These are phyloP conservation scores for Cairina moschata DNA, from an alignment of 2,113 vertebrate genomes.

Conservation along the genomic window DNA sequence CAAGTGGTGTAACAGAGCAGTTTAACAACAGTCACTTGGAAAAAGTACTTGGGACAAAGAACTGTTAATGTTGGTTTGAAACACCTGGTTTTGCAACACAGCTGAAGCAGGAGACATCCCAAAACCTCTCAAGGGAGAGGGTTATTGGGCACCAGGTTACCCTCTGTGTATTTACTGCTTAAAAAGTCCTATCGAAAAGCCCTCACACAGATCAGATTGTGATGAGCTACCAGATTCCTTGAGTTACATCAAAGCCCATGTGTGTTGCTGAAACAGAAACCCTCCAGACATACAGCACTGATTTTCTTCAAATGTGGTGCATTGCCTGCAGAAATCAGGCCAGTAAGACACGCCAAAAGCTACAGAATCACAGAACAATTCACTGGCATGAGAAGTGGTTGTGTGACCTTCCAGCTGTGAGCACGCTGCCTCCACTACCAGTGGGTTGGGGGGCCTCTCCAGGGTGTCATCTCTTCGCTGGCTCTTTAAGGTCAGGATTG, in stretches of 20 bases:
- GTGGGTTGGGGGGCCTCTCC: neutral
- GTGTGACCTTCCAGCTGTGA: neutral
- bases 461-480: neutral
- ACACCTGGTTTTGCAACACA: neutral
- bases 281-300: neutral
- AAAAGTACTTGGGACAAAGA: neutral
- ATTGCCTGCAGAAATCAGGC: neutral
- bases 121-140: neutral
- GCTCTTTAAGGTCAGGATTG: neutral
- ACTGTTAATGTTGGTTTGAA: neutral
- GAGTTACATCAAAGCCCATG: accelerated
- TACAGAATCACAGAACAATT: neutral
- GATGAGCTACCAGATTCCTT: neutral
- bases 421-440: accelerated
- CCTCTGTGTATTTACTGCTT: neutral
- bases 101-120: neutral
- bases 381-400: neutral
- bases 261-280: neutral
- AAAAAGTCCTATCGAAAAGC: neutral
- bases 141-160: neutral
- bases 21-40: neutral
- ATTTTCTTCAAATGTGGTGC: neutral
- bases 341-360: neutral
- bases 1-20: accelerated
- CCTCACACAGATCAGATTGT: neutral